Evolutionary conservation across 2,888 invertebrate species (phyloP), one percentile per base, ranked within the genome.

Genomic region (Athalia cordata): DNA sequence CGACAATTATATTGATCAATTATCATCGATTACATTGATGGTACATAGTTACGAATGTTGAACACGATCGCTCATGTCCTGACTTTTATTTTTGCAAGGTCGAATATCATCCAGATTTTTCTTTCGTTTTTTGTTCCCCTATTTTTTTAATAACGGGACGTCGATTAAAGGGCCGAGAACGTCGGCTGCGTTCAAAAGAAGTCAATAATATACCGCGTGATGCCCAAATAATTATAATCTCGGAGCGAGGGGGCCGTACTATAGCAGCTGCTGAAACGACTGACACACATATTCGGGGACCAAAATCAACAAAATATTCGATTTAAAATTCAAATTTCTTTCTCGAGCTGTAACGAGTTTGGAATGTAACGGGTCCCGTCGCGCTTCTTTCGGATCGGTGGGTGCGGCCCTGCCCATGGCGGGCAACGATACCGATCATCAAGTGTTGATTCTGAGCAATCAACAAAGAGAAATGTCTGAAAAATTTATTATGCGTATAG

Each of bases 251-350:
- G 64, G 75, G 52, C 52, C 74, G 29, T 29, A 29, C 29, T 29
- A 2, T 29, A 29, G 29, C 29, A 29, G 29, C 29, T 29, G 29
- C 29, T 55, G 61, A 50, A 49, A 49, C 64, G 59, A 62, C 75
- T 75, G 75, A 75, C 75, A 75, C n/a, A 75, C 75, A 75, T 75
- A 75, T 29, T 29, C 75, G 75, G 52, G 49, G 75, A 49, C 13
- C 52, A 75, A 75, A 77, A 77, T 66, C 77, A 65, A 66, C 79
- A 61, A 80, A 61, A 64, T 68, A 76, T 74, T 66, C 64, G 77
- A 87, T 87, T 88, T 87, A 81, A 85, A 87, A 85, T 89, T 86
- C 83, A 86, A 88, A 87, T 87, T 86, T 84, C 65, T 83, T 82
- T 83, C 82, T 81, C 75, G 61, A 49, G 85, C 83, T 81, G 83